These are phyloP conservation scores for Micropterix aruncella DNA, from an alignment of 2,888 invertebrate genomes.

Conservation along the genomic window DNA sequence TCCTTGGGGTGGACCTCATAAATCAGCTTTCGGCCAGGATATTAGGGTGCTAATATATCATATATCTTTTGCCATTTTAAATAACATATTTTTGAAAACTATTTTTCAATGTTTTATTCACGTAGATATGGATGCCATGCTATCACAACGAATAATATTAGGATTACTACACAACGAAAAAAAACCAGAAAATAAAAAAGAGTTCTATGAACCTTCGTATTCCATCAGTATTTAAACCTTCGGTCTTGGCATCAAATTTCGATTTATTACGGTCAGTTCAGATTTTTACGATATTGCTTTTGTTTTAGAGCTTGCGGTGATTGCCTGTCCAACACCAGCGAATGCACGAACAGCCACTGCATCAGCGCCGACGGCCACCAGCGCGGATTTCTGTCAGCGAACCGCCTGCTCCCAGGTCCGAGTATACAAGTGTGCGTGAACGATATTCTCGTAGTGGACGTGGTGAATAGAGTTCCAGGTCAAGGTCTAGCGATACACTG, in stretches of 20 bases:
- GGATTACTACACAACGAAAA: too few species aligned
- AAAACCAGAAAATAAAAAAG: background rate
- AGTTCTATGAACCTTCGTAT: background rate
- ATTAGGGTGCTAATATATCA: too few species aligned
- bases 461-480: constrained; percentile 57
- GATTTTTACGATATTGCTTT: background rate
- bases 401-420: constrained; percentile 49
- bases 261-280: background rate
- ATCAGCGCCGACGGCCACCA: constrained; percentile 49
- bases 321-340: constrained; percentile 44
- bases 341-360: constrained; percentile 47
- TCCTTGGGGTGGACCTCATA: too few species aligned
- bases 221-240: background rate
- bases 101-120: too few species aligned
- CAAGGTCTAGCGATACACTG: constrained; percentile 63
- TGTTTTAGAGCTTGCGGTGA: constrained; percentile 44
- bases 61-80: too few species aligned
- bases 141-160: too few species aligned
- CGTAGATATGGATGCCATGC: too few species aligned
- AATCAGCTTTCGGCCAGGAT: too few species aligned
- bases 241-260: background rate
- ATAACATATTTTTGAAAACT: too few species aligned
- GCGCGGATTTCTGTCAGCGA: constrained; percentile 50
- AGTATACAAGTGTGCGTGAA: constrained; percentile 55
- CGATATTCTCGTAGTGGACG: constrained; percentile 63